Evolutionary conservation across 2,888 invertebrate genomes (phyloP), one percentile per base, ranked within the genome.

Genomic region (Chironomus riparius): DNA sequence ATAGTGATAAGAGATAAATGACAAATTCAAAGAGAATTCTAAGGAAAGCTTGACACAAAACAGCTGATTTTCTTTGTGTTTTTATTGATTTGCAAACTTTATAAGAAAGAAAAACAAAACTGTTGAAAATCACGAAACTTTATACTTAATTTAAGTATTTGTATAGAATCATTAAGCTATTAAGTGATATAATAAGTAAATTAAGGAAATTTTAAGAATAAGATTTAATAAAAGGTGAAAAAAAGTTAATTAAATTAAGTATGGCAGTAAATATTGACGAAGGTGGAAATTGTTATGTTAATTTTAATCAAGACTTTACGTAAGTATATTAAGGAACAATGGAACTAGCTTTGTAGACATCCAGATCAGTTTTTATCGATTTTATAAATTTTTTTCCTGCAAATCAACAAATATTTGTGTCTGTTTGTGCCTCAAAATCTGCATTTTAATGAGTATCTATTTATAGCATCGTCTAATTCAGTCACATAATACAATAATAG

Each of bases 231-330:
- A 1, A 65, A 24, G 21, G 24, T 21, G 12, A 13, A 18, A 65
- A 65, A 61, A 24, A 56, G 24, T 68, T 47, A 65, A 74, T 62
- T 74, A 68, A 65, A 68, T 74, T 74, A 73, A 61, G 13, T 13
- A 74, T 74, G 74, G 74, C 74, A 47, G 74, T 68, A 28, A 83
- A 84, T 77, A 81, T 83, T 73, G 83, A 91, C 86, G 90, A 90
- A 85, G 93, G 50, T 13, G 50, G 92, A 85, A 91, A 92, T 85
- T 91, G 93, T 85, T 96, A 94, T 86, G 95, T 97, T 81, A 96
- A 95, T 86, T 98, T 98, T 84, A 98, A 98, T 86, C 97, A 98
- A 86, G 97, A 98, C 85, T 92, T 92, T 90, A 93, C 97, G 97
- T 97, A 92, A 94, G 95, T 91, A 78, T 70, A 47, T 15, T 62